Percentiles rank a stretch among this genome's conserved stretches.
Conservation (phyloP, 2,888 invertebrate genomes). For the Sminthurides aquaticus region DNA sequence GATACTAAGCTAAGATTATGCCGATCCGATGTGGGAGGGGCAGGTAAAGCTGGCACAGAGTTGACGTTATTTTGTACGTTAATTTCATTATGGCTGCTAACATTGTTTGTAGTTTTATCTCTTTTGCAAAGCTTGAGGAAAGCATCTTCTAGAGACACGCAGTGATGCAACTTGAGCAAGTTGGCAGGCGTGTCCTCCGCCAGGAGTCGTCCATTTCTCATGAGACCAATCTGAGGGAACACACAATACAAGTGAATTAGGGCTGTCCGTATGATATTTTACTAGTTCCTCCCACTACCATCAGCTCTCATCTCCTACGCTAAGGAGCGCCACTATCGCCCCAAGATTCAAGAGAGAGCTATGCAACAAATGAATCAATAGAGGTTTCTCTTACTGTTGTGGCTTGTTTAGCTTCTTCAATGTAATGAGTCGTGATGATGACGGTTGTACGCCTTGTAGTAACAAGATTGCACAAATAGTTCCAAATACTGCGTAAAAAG, state of each 20-base stretch:
- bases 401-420: slow-evolving; percentile 87
- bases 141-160: slow-evolving; percentile 79
- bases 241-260: slow-evolving; percentile 23
- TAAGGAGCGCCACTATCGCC: no score
- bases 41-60: slow-evolving; percentile 22
- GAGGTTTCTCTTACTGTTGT: slow-evolving; percentile 71
- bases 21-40: slow-evolving; percentile 13
- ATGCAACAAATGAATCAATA: slow-evolving; percentile 1
- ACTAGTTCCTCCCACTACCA: background rate
- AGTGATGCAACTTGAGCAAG: slow-evolving; percentile 73
- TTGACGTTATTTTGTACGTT: slow-evolving; percentile 17
- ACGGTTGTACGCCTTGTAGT: slow-evolving; percentile 85
- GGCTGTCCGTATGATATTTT: no score
- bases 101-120: slow-evolving; percentile 41
- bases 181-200: slow-evolving; percentile 80
- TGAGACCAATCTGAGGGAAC: slow-evolving; percentile 88
- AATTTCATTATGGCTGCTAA: slow-evolving; percentile 7
- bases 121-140: slow-evolving; percentile 67
- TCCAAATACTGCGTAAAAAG: slow-evolving; percentile 70
- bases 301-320: no score
- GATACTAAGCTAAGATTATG: slow-evolving; percentile 31
- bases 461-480: slow-evolving; percentile 81
- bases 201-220: slow-evolving; percentile 81
- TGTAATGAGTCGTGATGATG: slow-evolving; percentile 91
- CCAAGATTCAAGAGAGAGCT: background rate